Conservation (phyloP, 2,113 vertebrate species). For the Lophura nycthemera region DNA sequence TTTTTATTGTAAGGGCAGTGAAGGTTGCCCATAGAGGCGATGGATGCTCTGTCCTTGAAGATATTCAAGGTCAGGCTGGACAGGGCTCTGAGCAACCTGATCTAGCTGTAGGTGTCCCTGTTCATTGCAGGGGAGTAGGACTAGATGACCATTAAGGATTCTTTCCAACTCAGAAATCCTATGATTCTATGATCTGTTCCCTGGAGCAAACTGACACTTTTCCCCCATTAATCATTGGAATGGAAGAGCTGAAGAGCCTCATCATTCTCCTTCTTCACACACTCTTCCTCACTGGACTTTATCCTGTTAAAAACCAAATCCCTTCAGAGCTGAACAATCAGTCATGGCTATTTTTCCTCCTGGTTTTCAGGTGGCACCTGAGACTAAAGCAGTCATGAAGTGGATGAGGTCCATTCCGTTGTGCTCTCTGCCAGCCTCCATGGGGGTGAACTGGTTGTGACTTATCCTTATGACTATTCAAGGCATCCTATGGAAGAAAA, state of each 20-base stretch:
- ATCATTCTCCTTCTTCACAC: background rate
- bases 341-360: background rate
- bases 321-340: background rate
- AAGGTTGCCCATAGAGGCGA: too few species aligned
- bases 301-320: background rate
- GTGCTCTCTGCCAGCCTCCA: constrained; percentile 95
- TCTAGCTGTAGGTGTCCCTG: too few species aligned
- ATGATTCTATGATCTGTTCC: background rate
- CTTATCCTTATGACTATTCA: constrained; percentile 96
- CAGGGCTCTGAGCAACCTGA: too few species aligned
- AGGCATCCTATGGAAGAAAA: constrained; percentile 88
- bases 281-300: background rate
- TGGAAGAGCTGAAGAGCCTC: background rate
- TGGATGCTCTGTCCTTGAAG: too few species aligned
- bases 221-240: background rate
- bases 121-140: too few species aligned
- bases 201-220: background rate
- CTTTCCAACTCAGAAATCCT: too few species aligned
- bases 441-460: constrained; percentile 94
- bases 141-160: too few species aligned
- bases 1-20: too few species aligned
- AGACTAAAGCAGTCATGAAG: constrained; percentile 96
- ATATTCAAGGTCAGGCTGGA: too few species aligned
- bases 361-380: constrained; percentile 89
- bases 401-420: constrained; percentile 89